Evolutionary conservation across 2,113 vertebrate species (phyloP), one percentile per base, ranked within the genome.

Genomic region (Tiliqua scincoides): DNA sequence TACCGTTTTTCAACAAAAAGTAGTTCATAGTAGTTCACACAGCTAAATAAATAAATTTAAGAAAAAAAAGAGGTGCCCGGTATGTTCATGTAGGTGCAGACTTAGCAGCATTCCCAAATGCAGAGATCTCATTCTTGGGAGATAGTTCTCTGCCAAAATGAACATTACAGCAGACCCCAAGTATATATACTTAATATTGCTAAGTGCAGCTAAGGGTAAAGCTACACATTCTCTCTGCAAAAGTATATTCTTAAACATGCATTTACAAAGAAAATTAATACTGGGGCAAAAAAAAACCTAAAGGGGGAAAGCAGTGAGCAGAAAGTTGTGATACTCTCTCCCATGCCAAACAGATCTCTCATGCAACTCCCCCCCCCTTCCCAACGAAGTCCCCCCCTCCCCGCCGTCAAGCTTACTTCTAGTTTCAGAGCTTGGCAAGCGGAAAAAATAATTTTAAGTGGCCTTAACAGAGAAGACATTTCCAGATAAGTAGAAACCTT

Each of bases 381-480:
- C 11, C n/a, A 40, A 57, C 2, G 10, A 21, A 23, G n/a, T 35
- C n/a, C 59, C 32, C 8, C 3, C 54, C 54, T 57, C 15, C n/a
- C 27, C 35, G 35, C 20, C 2, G n/a, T 61, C 71, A 73, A 25
- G 32, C 48, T 37, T 82, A 52, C 35, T 23, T 61, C 17, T 12
- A 35, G 8, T 71, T 70, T 37, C 35, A 61, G 37, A 27, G 1
- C 4, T 7, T n/a, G 25, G 35, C 68, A 73, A 10, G 23, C 15
- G 68, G n/a, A 73, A 81, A 61, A 81, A 61, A 37, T 83, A 27
- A 83, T 61, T 79, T 74, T 62, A 74, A 73, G 61, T 43, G 35
- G 3, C 20, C 15, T 18, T 9, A 57, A 3, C 17, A n/a, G n/a
- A 2, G 32, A 4, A 27, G 48, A 6, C 18, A 54, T 14, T 54